A percentile compares a stretch with the other conserved stretches of the same genome.
phyloP scores from a whole-genome alignment of 2,797 vertebrate genomes.

The Semotilus atromaculatus region DNA sequence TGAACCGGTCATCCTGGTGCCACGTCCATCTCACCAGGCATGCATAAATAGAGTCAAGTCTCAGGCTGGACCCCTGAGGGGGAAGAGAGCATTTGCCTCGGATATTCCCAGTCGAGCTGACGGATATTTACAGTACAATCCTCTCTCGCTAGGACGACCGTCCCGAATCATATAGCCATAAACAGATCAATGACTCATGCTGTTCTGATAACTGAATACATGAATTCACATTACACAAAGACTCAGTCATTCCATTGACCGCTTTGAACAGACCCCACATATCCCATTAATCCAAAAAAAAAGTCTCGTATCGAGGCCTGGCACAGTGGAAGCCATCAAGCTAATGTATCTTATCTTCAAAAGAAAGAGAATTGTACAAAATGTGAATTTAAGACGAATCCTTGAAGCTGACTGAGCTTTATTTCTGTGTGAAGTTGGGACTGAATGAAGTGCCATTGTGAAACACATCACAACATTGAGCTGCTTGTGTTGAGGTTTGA shows the following conservation, averaged over 20 bases:
- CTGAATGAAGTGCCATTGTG: constrained; percentile 37
- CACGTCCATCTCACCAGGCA: constrained; percentile 37
- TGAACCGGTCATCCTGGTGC: constrained; percentile 52
- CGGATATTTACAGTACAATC: constrained; percentile 59
- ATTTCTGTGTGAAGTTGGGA: constrained; percentile 30
- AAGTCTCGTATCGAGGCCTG: constrained; percentile 17
- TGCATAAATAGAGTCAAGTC: constrained; percentile 53
- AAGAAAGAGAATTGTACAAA: constrained; percentile 31
- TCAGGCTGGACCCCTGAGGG: constrained; percentile 48
- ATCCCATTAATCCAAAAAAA: constrained; percentile 34
- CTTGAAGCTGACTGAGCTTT: constrained; percentile 28
- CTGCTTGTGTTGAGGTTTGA: constrained; percentile 44
- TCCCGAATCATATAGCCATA: constrained; percentile 59
- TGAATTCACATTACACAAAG: constrained; percentile 67
- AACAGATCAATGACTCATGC: constrained; percentile 70
- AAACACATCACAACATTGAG: constrained; percentile 48
- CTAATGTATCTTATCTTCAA: constrained; percentile 37
- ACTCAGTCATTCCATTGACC: constrained; percentile 63
- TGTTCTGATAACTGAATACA: constrained; percentile 71
- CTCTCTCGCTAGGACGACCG: constrained; percentile 44
- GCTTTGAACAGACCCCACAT: constrained; percentile 43
- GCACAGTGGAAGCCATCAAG: constrained; percentile 46
- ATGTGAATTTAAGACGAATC: constrained; percentile 33
- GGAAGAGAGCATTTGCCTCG: constrained; percentile 47
- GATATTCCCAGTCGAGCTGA: constrained; percentile 53